Conservation (phyloP, 2,113 vertebrate genomes). For the Tachuris rubrigastra region DNA sequence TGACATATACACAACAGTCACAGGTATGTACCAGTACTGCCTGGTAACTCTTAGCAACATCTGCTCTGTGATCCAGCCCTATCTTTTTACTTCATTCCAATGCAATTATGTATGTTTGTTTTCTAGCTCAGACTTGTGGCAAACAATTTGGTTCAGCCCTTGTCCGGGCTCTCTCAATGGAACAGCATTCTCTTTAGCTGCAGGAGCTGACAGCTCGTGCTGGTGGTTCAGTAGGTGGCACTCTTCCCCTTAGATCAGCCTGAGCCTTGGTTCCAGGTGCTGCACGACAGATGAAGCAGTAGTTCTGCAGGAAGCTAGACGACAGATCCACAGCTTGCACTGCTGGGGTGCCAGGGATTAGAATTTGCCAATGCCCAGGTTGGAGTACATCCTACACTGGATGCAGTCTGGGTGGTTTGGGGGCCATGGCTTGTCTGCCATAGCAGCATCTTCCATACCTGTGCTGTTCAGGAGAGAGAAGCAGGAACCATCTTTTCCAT, state of each 20-base stretch:
- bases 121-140: not conserved
- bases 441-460: accelerated
- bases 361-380: accelerated
- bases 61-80: not conserved
- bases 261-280: not conserved
- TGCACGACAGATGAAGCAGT: accelerated
- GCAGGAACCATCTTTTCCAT: not conserved
- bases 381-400: not conserved
- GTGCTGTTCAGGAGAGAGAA: not conserved
- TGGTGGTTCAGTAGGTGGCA: conserved; percentile 49
- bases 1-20: not conserved
- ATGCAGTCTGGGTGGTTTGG: no score
- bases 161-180: not conserved
- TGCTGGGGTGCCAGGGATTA: not conserved
- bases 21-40: not conserved
- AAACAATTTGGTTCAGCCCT: not conserved
- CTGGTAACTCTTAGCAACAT: not conserved
- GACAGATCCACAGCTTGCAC: not conserved
- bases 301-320: not conserved
- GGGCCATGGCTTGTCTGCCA: not conserved
- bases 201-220: not conserved
- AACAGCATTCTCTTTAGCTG: not conserved
- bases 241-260: conserved; percentile 46
- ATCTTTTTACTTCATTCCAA: not conserved
- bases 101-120: not conserved